Conservation (phyloP, 2,797 vertebrate genomes). For the Cossypha polioptera region DNA sequence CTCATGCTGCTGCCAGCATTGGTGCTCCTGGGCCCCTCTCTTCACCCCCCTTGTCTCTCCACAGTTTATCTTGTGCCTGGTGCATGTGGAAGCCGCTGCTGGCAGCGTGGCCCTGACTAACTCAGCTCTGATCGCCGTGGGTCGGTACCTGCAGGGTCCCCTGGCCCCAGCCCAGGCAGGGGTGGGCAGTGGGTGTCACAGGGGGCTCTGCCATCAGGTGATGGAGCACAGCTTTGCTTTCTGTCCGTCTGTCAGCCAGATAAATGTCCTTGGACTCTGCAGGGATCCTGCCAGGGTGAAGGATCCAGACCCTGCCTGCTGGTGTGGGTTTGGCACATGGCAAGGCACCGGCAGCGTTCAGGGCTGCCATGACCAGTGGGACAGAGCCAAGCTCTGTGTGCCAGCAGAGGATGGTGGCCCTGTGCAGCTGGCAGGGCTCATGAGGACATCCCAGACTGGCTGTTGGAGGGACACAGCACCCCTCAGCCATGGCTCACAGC, state of each 20-base stretch:
- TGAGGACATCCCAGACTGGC: neutral
- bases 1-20: neutral
- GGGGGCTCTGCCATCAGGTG: neutral
- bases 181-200: neutral
- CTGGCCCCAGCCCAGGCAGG: accelerated
- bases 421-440: neutral
- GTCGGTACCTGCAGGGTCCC: neutral
- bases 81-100: conserved; percentile 7
- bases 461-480: neutral
- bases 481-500: neutral
- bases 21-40: neutral
- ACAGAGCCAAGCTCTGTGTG: neutral
- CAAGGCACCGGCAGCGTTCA: neutral
- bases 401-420: neutral
- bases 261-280: accelerated
- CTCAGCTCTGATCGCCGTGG: neutral
- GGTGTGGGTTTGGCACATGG: neutral
- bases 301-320: neutral
- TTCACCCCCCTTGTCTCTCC: conserved; percentile 13
- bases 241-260: accelerated
- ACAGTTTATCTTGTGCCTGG: conserved; percentile 4
- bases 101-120: conserved; percentile 6
- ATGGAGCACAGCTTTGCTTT: neutral
- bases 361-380: accelerated
- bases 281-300: neutral